Base-by-base conservation (phyloP, 1,140 invertebrate species). In the Drosophila lacertosa region DNA sequence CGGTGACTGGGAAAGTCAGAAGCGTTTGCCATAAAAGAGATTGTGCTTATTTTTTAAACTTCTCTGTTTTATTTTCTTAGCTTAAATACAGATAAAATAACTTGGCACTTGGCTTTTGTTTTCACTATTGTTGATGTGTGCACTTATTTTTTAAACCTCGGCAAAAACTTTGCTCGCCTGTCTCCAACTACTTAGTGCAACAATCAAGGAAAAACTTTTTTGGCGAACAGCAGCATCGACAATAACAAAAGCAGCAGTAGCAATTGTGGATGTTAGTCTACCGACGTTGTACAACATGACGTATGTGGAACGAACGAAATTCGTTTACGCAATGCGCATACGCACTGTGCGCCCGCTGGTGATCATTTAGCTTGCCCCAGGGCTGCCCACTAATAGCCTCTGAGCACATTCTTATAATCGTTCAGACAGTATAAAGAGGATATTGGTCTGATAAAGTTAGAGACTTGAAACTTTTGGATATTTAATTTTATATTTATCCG, bases 311-410 rank as follows among this genome's bases (percentile, higher is more conserved):
- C 45, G 26, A 58, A n/a, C n/a, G n/a, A n/a, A n/a, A 71, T 59
- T 45, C 39, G 47, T 60, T 72, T 72, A 72, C 55, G 69, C 69
- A 72, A 67, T 59, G 79, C 79, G 79, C 78, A 82, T 82, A 82
- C 78, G 79, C 78, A 82, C 26, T 77, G 78, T 76, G 48, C 16
- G 35, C 68, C 50, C 57, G 29, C 22, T 39, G 40, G 11, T 20
- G 71, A 70, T 74, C 71, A 13, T 62, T 33, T 10, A 29, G 1
- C 4, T 55, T 55, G 15, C 3, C 22, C 16, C 22, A 9, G 20
- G n/a, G 29, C 37, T 18, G 1, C 35, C 47, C 42, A 48, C n/a
- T 20, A 22, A 33, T 26, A 26, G 26, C 37, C 42, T n/a, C n/a
- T n/a, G n/a, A 26, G 0, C 29, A 5, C 44, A 57, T 58, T 37